Base-by-base conservation (phyloP, 2,888 invertebrate genomes). In the Callyntrura sp. region DNA sequence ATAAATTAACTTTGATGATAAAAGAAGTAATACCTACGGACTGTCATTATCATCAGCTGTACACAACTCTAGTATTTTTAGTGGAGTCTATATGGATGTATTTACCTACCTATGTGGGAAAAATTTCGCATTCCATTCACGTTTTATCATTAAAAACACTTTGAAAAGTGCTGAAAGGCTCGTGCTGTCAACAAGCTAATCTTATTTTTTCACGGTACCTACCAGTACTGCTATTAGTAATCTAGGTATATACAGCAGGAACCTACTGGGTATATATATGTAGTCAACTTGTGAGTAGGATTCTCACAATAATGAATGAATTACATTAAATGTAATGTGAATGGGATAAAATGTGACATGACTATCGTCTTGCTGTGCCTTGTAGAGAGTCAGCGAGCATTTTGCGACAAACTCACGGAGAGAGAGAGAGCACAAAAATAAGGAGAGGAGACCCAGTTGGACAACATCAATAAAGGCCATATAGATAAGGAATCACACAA, bases 381-480 rank as follows among this genome's bases (percentile, higher is more conserved):
- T 35, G 35, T 43, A 11, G 28, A 48, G 20, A 6, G 48, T 45
- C 23, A 82, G 45, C 17, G 28, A 62, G 68, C 25, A 51, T 51
- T 35, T 65, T 65, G 83, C 65, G 48, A 68, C 62, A 73, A 48
- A 73, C 25, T 2, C 6, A 43, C 20, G 48, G 73, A 62, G 20
- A 35, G 79, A 76, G 17, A 55, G 51, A 23, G 62, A 43, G 20
- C 17, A 20, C 6, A 25, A 65, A 65, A 65, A 11, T 65, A 45
- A 81, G 70, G 57, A 82, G 60, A 60, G 35, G 60, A 60, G 35
- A 51, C 83, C 88, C 83, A 87, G 82, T 88, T 83, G 88, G 83
- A 83, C 83, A 83, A 88, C 88, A 87, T 70, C 82, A 88, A 87
- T 87, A 88, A 88, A 83, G 83, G 62, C 83, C 45, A 88, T 88